Percentiles rank a stretch among this genome's conserved stretches.
These are phyloP conservation scores for Syngnathus rostellatus DNA, from an alignment of 2,797 vertebrate species.

Conservation along the genomic window DNA sequence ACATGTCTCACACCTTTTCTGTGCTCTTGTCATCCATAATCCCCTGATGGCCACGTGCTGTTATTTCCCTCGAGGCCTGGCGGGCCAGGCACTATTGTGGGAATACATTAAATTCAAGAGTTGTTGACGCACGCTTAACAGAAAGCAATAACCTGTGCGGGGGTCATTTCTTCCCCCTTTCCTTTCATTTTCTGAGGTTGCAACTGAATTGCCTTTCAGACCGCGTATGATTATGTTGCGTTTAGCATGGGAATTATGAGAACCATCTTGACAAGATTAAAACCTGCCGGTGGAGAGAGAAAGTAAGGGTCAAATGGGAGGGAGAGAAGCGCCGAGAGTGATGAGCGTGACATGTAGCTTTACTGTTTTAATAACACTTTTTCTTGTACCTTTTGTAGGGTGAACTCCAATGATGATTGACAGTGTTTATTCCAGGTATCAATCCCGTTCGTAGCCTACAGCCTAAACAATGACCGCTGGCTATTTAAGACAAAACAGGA, in stretches of 20 bases:
- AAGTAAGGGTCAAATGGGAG: constrained; percentile 5
- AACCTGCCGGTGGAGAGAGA: constrained; percentile 34
- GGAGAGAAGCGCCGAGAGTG: neutral
- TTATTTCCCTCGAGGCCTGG: constrained; percentile 72
- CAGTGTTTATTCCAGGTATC: constrained; percentile 9
- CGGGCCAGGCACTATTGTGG: constrained; percentile 34
- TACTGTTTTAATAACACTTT: constrained; percentile 42
- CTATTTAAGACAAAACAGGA: constrained; percentile 8
- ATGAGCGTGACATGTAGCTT: constrained; percentile 23
- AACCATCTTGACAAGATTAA: constrained; percentile 44
- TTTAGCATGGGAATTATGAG: constrained; percentile 64
- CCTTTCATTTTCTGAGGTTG: constrained; percentile 57
- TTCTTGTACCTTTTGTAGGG: constrained; percentile 16
- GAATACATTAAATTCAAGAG: constrained; percentile 69
- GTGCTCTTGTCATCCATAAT: constrained; percentile 58
- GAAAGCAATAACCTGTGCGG: constrained; percentile 67
- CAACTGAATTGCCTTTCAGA: constrained; percentile 56
- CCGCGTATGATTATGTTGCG: constrained; percentile 50
- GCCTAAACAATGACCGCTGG: constrained; percentile 14
- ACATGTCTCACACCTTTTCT: constrained; percentile 42
- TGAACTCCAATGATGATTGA: constrained; percentile 12
- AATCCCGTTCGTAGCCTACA: constrained; percentile 6
- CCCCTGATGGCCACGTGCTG: constrained; percentile 50
- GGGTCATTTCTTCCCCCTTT: constrained; percentile 41
- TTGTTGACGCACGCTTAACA: constrained; percentile 62